Base-by-base conservation (phyloP, 2,888 invertebrate species). In the Cetonia aurata region DNA sequence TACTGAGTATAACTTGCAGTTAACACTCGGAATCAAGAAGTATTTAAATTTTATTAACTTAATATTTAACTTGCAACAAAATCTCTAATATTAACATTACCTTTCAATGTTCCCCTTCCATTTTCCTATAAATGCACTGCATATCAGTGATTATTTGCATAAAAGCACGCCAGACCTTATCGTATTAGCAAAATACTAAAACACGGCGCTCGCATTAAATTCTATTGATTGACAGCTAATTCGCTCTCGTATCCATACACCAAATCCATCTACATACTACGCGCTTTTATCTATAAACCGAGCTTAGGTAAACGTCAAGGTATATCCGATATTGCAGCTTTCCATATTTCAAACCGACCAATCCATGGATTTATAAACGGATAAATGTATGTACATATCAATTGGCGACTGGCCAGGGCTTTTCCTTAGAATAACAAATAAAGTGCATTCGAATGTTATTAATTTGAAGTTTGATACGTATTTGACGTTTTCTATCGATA, bases 391-490 rank as follows among this genome's bases (percentile, higher is more conserved):
- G 10, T 44, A 44, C 13, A 44, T 53, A 53, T 31, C 31, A 31
- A 25, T 53, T 25, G 25, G 8, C 19, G 52, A 17, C 17, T 19
- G 17, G 6, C 6, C 19, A 4, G 25, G 25, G 25, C 52, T 59
- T 15, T 62, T 48, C 48, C 62, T 48, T 62, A 33, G 13, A 33
- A 62, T 59, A 59, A 46, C 44, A 48, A 62, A 50, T 17, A 48
- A 62, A 62, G 62, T 62, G 62, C 62, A 62, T 62, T 62, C 15
- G 48, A 48, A 48, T 62, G 62, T 62, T 62, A 50, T 33, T 62
- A 62, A 62, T 62, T 62, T 62, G 31, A 10, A 48, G 13, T 31
- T n/a, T 48, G 62, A 15, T 15, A 15, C 19, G 50, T 50, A 50
- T 62, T 31, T 48, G 62, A 48, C 48, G 33, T 62, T 46, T 62